Percentiles rank a stretch among this genome's conserved stretches.
Conservation (phyloP, 1,140 invertebrate genomes). For the Aphelinus atriplicis region DNA sequence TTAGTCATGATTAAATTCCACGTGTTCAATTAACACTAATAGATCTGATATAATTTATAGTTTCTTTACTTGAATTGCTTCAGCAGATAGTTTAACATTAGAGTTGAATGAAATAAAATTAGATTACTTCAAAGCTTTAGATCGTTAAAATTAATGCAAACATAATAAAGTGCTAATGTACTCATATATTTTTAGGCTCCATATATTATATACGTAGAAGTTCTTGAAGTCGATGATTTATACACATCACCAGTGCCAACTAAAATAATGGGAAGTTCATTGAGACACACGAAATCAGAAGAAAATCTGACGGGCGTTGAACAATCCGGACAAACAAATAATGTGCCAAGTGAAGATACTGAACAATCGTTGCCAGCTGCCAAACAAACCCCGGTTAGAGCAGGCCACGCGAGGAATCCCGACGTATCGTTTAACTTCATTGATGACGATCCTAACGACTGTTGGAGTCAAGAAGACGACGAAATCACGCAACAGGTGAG, state of each 20-base stretch:
- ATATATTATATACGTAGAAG: conserved; percentile 97
- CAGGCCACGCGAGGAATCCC: conserved; percentile 49
- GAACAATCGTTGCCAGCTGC: conserved; percentile 47
- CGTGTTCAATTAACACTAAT: too few relatives aligned
- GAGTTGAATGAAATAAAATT: conserved; percentile 1
- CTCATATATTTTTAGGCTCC: conserved; percentile 77
- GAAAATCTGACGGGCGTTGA: conserved; percentile 80
- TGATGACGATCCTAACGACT: conserved; percentile 75
- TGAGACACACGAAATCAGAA: conserved; percentile 92
- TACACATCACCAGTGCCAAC: conserved; percentile 81
- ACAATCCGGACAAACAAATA: conserved; percentile 52
- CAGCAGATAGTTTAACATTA: neutral
- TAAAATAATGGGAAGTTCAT: conserved; percentile 80
- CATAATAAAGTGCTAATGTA: neutral
- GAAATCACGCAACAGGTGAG: conserved; percentile 83
- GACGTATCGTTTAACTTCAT: conserved; percentile 61
- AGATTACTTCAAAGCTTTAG: neutral
- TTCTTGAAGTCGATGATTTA: conserved; percentile 90
- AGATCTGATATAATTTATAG: conserved; percentile 1
- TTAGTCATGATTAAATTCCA: too few relatives aligned
- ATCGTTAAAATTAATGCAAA: neutral
- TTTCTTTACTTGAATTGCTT: too few relatives aligned
- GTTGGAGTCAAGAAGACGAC: conserved; percentile 96
- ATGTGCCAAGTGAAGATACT: conserved; percentile 49
- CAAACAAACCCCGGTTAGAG: conserved; percentile 59